A percentile compares a stretch with the other conserved stretches of the same genome.
Conservation (phyloP, 2,888 invertebrate species). For the Parnassius apollo region DNA sequence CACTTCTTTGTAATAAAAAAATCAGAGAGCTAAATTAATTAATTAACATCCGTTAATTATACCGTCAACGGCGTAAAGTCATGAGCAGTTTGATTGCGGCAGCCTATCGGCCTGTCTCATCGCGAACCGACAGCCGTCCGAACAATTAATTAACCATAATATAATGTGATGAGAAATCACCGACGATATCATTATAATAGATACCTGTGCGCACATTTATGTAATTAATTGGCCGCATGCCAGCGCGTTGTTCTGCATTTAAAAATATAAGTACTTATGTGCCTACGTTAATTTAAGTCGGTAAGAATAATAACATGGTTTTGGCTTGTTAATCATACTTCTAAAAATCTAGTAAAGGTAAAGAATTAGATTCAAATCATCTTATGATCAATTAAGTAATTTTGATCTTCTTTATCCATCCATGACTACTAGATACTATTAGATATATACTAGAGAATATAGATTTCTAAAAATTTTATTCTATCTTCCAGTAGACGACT, state of each 20-base stretch:
- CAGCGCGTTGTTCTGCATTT: constrained; percentile 5
- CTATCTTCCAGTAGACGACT: no score
- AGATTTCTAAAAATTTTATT: no score
- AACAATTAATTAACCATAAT: constrained; percentile 51
- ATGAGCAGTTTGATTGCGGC: constrained; percentile 58
- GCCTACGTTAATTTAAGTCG: constrained; percentile 7
- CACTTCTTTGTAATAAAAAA: constrained; percentile 13
- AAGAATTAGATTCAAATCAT: not conserved
- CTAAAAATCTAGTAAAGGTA: not conserved
- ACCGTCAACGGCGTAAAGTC: constrained; percentile 65
- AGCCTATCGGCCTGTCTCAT: constrained; percentile 72
- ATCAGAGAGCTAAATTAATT: constrained; percentile 57
- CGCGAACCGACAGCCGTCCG: constrained; percentile 45
- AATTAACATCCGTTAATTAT: constrained; percentile 76
- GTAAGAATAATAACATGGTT: constrained; percentile 11
- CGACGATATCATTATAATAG: constrained; percentile 46
- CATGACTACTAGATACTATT: no score
- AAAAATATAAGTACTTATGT: constrained; percentile 3
- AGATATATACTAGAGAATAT: no score
- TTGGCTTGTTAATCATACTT: not conserved
- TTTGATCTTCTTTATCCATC: no score
- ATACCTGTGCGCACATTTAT: constrained; percentile 37
- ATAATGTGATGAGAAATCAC: constrained; percentile 63
- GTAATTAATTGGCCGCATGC: constrained; percentile 31
- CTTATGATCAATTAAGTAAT: not conserved